Percentiles rank a stretch among this genome's conserved stretches.
phyloP scores from a whole-genome alignment of 2,113 vertebrate genomes.

The Uropsilus gracilis region DNA sequence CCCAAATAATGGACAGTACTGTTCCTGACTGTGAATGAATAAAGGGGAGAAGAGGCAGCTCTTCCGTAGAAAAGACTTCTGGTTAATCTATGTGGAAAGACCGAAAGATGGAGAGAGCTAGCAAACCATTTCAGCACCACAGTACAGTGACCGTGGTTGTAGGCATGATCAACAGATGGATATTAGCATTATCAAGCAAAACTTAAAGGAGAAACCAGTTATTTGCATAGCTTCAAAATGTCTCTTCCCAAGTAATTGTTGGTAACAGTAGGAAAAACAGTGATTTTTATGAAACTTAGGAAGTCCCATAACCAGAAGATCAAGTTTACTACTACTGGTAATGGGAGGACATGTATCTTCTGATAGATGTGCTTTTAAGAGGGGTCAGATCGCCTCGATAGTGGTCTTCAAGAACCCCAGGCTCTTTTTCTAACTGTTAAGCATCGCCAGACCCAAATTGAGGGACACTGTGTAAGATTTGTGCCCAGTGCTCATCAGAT shows the following conservation, averaged over 20 bases:
- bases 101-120: not conserved
- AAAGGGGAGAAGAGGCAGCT: not conserved
- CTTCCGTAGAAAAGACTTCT: not conserved
- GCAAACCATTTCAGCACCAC: not conserved
- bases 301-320: not conserved
- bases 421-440: not conserved
- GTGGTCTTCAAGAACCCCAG: too few species aligned
- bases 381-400: too few species aligned
- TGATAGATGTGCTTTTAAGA: not conserved
- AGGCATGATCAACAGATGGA: not conserved
- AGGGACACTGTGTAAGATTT: not conserved
- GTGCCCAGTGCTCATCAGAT: not conserved
- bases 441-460: not conserved
- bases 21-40: not conserved
- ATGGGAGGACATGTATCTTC: not conserved
- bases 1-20: not conserved
- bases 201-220: not conserved
- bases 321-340: not conserved
- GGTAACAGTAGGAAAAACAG: not conserved
- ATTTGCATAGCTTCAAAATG: not conserved
- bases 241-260: not conserved
- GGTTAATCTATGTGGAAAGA: not conserved
- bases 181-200: not conserved
- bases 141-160: not conserved
- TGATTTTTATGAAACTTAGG: slow-evolving; percentile 18